Conservation (phyloP, 1,140 invertebrate species). For the Andricus grossulariae region DNA sequence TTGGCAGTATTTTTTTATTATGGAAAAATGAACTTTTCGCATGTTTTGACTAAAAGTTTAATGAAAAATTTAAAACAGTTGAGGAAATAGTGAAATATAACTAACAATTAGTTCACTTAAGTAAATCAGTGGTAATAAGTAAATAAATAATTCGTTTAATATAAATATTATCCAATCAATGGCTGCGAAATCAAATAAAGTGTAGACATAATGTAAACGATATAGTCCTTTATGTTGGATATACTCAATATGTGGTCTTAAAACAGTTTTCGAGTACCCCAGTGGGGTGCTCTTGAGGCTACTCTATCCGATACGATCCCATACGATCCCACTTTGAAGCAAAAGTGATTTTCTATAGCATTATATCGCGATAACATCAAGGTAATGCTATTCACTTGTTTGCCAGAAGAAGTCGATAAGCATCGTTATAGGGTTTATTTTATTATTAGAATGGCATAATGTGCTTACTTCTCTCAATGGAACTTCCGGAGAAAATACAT, state of each 20-base stretch:
- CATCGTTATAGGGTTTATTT: slow-evolving; percentile 61
- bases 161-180: not conserved
- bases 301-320: slow-evolving; percentile 50
- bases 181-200: not conserved
- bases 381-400: slow-evolving; percentile 72
- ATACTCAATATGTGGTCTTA: slow-evolving; percentile 52
- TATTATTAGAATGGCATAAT: slow-evolving; percentile 47
- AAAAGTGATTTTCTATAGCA: slow-evolving; percentile 69
- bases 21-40: too few relatives aligned
- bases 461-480: slow-evolving; percentile 33
- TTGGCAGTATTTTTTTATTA: too few relatives aligned
- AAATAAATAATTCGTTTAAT: not conserved
- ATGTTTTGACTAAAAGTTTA: too few relatives aligned
- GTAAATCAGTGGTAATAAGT: not conserved
- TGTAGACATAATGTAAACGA: slow-evolving; percentile 6
- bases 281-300: slow-evolving; percentile 47
- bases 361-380: slow-evolving; percentile 60
- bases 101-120: too few relatives aligned
- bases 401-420: slow-evolving; percentile 54
- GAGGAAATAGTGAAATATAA: too few relatives aligned
- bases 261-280: slow-evolving; percentile 66
- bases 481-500: slow-evolving; percentile 2
- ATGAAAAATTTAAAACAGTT: too few relatives aligned
- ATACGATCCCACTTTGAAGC: slow-evolving; percentile 46
- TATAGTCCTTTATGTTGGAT: slow-evolving; percentile 34